Evolutionary conservation across 2,113 vertebrate species (phyloP).

Genomic region (Plecotus auritus): DNA sequence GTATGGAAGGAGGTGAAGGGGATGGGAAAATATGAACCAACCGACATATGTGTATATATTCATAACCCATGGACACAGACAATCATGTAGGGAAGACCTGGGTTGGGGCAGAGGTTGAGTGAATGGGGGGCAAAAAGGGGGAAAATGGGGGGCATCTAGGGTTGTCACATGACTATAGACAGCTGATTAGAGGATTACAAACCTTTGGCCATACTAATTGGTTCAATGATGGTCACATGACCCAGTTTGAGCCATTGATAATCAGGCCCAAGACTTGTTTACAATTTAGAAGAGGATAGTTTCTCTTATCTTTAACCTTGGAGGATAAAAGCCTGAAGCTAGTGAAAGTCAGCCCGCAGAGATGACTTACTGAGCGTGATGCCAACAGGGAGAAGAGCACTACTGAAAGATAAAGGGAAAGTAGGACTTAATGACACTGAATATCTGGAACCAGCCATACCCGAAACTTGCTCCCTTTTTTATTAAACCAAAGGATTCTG

Average conservation of each 20-base stretch:
- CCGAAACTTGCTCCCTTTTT: not conserved
- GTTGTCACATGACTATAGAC: not conserved
- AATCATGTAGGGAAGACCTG: too few relatives aligned
- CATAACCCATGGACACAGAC: too few relatives aligned
- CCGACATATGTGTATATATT: too few relatives aligned
- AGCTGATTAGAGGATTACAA: not conserved
- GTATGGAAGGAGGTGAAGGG: too few relatives aligned
- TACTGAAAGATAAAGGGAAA: not conserved
- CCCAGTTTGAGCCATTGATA: not conserved
- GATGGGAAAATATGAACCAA: too few relatives aligned
- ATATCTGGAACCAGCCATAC: not conserved
- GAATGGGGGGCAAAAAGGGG: too few relatives aligned
- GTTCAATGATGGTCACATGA: not conserved
- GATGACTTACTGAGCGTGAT: not conserved
- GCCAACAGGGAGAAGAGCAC: not conserved
- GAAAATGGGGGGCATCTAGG: not conserved
- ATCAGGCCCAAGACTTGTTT: not conserved
- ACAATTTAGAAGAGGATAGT: not conserved
- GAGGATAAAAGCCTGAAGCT: not conserved
- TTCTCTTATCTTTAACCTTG: not conserved
- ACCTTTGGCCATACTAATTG: not conserved
- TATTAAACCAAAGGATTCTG: not conserved
- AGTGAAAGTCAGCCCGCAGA: not conserved
- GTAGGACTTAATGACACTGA: not conserved
- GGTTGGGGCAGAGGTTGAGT: too few relatives aligned